Evolutionary conservation across 2,797 vertebrate genomes (phyloP).

Genomic region (Alcedo atthis): DNA sequence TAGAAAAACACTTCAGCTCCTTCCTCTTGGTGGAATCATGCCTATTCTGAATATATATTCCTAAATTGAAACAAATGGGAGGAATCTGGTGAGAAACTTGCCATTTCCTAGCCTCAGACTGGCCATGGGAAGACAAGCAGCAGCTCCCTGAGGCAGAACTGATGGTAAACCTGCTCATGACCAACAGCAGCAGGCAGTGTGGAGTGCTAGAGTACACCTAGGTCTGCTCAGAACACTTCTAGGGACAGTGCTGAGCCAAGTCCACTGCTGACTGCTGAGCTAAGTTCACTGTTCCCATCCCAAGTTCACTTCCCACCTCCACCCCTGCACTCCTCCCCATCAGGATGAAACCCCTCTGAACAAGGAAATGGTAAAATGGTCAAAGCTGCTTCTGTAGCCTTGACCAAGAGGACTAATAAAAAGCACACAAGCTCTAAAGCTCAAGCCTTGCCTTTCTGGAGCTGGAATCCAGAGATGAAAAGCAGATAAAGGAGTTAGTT

Average conservation of each 20-base stretch:
- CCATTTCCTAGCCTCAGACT: not conserved
- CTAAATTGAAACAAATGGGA: not conserved
- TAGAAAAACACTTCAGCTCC: constrained; percentile 35
- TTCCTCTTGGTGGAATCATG: not conserved
- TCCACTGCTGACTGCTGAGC: not conserved
- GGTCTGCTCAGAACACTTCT: not conserved
- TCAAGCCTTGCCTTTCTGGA: not conserved
- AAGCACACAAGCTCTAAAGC: not conserved
- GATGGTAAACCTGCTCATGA: not conserved
- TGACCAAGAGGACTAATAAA: not conserved
- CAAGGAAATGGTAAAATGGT: not conserved
- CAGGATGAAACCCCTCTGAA: not conserved
- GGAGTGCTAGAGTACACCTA: not conserved
- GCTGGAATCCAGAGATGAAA: not conserved
- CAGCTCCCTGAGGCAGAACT: not conserved
- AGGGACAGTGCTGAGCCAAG: not conserved
- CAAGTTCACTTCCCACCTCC: not conserved
- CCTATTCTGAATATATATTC: not conserved
- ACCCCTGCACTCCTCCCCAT: not conserved
- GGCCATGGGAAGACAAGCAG: not conserved
- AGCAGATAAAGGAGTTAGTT: not conserved
- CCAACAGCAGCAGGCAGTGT: not conserved
- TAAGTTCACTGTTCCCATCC: not conserved
- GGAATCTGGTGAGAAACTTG: not conserved
- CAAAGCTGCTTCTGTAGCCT: not conserved